Evolutionary conservation across 2,113 vertebrate genomes (phyloP).

Genomic region (Ammodytes marinus): DNA sequence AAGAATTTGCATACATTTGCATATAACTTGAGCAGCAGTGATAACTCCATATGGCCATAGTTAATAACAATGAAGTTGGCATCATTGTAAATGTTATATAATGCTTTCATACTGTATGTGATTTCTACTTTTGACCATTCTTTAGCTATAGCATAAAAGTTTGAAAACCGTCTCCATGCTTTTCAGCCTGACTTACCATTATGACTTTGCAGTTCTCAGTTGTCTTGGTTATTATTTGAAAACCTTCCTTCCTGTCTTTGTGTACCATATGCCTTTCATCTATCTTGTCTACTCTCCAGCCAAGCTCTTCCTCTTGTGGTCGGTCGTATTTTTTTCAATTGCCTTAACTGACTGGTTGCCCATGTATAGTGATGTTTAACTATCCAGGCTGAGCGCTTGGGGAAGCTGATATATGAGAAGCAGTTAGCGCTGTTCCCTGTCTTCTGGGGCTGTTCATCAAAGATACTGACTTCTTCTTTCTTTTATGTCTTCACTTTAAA

Average conservation of each 20-base stretch:
- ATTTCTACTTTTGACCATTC: constrained; percentile 3
- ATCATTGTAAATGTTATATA: not conserved
- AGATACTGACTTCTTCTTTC: constrained; percentile 29
- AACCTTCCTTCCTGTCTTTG: not conserved
- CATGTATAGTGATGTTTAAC: constrained; percentile 53
- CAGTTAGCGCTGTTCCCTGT: constrained; percentile 49
- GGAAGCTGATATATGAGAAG: constrained; percentile 54
- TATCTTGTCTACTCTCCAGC: constrained; percentile 27
- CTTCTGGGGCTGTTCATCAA: constrained; percentile 65
- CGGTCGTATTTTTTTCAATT: constrained; percentile 23
- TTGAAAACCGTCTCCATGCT: constrained; percentile 12
- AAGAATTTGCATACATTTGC: not conserved
- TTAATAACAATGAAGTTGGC: not conserved
- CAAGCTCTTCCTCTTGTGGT: constrained; percentile 3
- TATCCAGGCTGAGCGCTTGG: constrained; percentile 29
- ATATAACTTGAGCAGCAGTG: not conserved
- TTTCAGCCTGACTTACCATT: not conserved
- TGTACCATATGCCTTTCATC: not conserved
- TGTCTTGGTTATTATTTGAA: constrained; percentile 9
- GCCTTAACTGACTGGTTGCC: constrained; percentile 29
- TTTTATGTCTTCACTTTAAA: constrained; percentile 44
- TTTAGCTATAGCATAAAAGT: not conserved
- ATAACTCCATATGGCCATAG: not conserved
- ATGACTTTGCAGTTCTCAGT: constrained; percentile 22
- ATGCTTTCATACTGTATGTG: not conserved